Percentiles rank a stretch among this genome's conserved stretches.
These are phyloP conservation scores for Agriopis aurantiaria DNA, from an alignment of 2,888 invertebrate genomes.

Conservation along the genomic window DNA sequence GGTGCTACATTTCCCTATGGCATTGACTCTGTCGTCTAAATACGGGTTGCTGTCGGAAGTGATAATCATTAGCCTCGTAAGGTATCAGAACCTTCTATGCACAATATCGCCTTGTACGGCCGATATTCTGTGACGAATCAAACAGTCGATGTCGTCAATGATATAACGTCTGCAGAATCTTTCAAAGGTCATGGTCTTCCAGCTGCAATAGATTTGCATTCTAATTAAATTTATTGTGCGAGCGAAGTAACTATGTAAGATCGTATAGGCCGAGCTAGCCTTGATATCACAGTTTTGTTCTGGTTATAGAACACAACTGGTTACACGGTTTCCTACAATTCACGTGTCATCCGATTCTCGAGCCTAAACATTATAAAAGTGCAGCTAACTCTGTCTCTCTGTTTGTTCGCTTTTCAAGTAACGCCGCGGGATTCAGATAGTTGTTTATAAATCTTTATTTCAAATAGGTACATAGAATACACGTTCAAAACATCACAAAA, in stretches of 20 bases:
- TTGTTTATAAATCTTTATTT: no score
- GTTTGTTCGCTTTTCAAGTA: no score
- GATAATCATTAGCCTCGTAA: slow-evolving; percentile 36
- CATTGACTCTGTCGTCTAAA: slow-evolving; percentile 43
- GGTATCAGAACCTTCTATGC: slow-evolving; percentile 35
- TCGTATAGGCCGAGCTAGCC: no score
- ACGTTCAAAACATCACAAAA: no score
- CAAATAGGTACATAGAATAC: no score
- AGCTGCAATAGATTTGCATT: not conserved
- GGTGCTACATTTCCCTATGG: slow-evolving; percentile 29
- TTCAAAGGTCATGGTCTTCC: slow-evolving; percentile 19
- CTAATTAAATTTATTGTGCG: not conserved
- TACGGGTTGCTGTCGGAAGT: slow-evolving; percentile 46
- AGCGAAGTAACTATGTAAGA: not conserved
- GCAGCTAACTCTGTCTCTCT: no score
- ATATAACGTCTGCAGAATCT: slow-evolving; percentile 16
- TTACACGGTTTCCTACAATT: no score
- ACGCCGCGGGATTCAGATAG: no score
- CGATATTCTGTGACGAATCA: slow-evolving; percentile 30
- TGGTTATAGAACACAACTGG: no score
- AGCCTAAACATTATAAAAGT: no score
- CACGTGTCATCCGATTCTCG: no score
- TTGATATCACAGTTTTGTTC: no score
- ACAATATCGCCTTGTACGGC: slow-evolving; percentile 34
- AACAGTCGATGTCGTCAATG: slow-evolving; percentile 9